Conservation (phyloP, 2,113 vertebrate genomes). For the Acanthochromis polyacanthus region DNA sequence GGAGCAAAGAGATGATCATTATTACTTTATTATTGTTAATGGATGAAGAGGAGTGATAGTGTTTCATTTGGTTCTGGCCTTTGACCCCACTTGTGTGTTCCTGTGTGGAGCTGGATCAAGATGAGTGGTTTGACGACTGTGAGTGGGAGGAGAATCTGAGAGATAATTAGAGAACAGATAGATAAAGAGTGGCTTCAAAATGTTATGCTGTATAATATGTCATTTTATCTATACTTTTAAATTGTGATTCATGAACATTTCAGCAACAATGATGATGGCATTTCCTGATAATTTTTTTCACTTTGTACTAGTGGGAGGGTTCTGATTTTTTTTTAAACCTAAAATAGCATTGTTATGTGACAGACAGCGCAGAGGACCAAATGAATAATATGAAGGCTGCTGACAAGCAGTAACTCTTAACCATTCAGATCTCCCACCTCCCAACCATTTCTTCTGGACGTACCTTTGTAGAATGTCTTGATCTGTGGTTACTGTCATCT, state of each 20-base stretch:
- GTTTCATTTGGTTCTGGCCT: constrained; percentile 62
- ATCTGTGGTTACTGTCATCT: too few species aligned
- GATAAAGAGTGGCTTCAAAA: constrained; percentile 38
- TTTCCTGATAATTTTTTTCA: too few species aligned
- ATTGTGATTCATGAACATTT: neutral
- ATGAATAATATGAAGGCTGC: too few species aligned
- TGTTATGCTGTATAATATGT: neutral
- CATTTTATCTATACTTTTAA: constrained; percentile 3
- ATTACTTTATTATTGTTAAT: constrained; percentile 68
- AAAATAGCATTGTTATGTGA: too few species aligned
- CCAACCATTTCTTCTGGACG: too few species aligned
- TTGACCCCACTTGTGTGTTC: constrained; percentile 70
- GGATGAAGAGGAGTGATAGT: constrained; percentile 75
- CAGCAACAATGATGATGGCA: neutral
- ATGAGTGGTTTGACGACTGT: constrained; percentile 68
- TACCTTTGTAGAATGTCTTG: too few species aligned
- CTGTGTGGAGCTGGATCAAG: constrained; percentile 72
- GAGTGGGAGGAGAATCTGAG: constrained; percentile 74
- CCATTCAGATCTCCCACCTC: too few species aligned
- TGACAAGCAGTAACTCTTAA: too few species aligned
- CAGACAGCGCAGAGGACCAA: too few species aligned
- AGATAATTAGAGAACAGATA: constrained; percentile 66
- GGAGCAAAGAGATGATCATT: constrained; percentile 61
- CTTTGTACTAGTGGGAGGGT: neutral
- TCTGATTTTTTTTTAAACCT: neutral